Percentiles rank a stretch among this genome's conserved stretches.
Conservation (phyloP, 2,888 invertebrate species). For the Dichetophora obliterata region DNA sequence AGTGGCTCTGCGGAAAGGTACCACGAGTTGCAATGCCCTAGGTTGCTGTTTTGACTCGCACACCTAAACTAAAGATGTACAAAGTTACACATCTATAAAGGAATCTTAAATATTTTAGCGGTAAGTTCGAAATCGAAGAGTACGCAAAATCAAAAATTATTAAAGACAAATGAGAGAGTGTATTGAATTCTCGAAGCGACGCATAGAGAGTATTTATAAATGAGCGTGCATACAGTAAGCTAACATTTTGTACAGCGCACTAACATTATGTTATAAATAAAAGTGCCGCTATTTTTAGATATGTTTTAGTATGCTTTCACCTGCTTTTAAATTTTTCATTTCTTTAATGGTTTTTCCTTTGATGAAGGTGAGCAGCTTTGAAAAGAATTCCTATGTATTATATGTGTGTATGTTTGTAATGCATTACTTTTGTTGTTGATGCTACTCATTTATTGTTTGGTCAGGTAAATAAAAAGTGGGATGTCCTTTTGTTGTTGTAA, state of each 20-base stretch:
- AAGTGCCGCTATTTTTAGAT: background rate
- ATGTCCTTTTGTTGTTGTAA: background rate
- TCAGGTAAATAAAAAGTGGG: background rate
- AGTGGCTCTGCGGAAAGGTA: too few species aligned
- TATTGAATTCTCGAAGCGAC: background rate
- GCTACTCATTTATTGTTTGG: background rate
- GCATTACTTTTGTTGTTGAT: background rate
- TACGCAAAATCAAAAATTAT: constrained; percentile 8
- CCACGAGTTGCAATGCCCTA: constrained; percentile 9
- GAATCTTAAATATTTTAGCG: background rate
- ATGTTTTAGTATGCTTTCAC: background rate
- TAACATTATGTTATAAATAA: background rate
- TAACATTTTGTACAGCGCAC: background rate
- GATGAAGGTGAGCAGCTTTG: background rate
- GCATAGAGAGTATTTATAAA: background rate
- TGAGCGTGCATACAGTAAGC: background rate
- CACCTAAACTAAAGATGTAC: background rate
- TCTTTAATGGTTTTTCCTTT: constrained; percentile 2
- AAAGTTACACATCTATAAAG: background rate
- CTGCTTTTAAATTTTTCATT: background rate
- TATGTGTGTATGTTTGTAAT: background rate
- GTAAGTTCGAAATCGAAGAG: background rate
- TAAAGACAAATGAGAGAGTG: background rate
- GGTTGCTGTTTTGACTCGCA: background rate
- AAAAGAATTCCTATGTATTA: background rate